Evolutionary conservation across 2,797 vertebrate species (phyloP).

Genomic region (Babyrousa celebensis): DNA sequence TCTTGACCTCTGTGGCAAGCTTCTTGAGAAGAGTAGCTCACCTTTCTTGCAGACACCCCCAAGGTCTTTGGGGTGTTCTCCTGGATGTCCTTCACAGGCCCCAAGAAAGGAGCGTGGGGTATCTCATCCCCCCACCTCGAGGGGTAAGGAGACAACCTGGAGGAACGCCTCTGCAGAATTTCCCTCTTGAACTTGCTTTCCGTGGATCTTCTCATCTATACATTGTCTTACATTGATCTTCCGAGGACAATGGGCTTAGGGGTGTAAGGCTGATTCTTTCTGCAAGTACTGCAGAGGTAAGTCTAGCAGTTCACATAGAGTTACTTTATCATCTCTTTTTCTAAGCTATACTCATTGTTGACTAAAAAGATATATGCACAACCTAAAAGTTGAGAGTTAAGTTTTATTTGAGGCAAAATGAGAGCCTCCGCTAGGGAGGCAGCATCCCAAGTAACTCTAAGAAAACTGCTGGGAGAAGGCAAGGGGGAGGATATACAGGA

Average conservation of each 20-base stretch:
- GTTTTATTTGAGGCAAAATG: no score
- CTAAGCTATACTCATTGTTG: not conserved
- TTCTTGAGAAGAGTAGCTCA: not conserved
- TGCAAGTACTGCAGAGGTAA: not conserved
- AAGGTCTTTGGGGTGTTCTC: not conserved
- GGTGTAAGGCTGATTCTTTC: not conserved
- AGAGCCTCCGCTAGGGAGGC: no score
- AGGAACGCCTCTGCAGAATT: not conserved
- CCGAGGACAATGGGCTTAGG: not conserved
- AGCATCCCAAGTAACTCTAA: no score
- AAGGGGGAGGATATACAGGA: no score
- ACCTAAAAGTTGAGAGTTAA: no score
- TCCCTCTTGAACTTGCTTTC: not conserved
- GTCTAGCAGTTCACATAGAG: not conserved
- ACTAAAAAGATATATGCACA: no score
- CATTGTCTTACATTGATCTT: not conserved
- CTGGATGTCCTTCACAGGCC: not conserved
- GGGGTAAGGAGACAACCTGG: not conserved
- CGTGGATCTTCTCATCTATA: not conserved
- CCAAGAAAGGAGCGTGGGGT: not conserved
- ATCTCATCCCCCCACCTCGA: not conserved
- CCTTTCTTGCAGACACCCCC: not conserved
- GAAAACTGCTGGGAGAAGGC: no score
- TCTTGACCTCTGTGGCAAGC: not conserved
- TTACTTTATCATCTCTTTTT: not conserved